A percentile compares a stretch with the other conserved stretches of the same genome.
These are phyloP conservation scores for Deladenus siricidicola DNA, from an alignment of 2,888 invertebrate species.

Conservation along the genomic window DNA sequence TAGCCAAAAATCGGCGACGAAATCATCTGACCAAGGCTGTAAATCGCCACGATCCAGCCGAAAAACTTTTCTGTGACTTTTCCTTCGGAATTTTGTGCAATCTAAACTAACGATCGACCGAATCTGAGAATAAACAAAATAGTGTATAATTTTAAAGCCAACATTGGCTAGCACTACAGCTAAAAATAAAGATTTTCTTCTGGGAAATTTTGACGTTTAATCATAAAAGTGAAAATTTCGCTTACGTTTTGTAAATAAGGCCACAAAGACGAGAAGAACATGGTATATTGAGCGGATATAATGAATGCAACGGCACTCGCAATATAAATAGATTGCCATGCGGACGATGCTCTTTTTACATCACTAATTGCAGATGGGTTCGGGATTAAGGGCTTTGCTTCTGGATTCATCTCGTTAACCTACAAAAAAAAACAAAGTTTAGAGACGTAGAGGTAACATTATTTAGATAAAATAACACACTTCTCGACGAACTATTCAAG, in stretches of 20 bases:
- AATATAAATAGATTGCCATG: constrained; percentile 31
- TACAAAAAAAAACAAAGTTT: too few species aligned
- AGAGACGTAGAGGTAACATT: too few species aligned
- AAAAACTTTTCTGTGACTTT: constrained; percentile 38
- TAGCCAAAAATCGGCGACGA: constrained; percentile 54
- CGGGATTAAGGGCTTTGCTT: too few species aligned
- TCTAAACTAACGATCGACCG: not conserved
- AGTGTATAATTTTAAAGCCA: too few species aligned
- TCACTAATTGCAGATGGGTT: too few species aligned
- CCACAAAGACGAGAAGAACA: constrained; percentile 32
- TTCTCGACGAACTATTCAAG: too few species aligned
- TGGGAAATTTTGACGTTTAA: not conserved
- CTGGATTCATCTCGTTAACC: too few species aligned
- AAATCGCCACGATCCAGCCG: constrained; percentile 55
- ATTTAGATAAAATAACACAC: too few species aligned
- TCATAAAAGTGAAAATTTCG: constrained; percentile 5
- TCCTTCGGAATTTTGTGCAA: constrained; percentile 11
- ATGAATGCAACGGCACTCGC: constrained; percentile 29
- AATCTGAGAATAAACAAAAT: not conserved
- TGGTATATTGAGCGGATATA: constrained; percentile 28
- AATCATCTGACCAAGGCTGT: constrained; percentile 54
- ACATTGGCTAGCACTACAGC: too few species aligned
- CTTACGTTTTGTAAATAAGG: constrained; percentile 32
- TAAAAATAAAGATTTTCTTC: not conserved
- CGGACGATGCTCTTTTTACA: too few species aligned